Evolutionary conservation across 2,797 vertebrate genomes (phyloP).

Genomic region (Hypotaenidia philippensis): DNA sequence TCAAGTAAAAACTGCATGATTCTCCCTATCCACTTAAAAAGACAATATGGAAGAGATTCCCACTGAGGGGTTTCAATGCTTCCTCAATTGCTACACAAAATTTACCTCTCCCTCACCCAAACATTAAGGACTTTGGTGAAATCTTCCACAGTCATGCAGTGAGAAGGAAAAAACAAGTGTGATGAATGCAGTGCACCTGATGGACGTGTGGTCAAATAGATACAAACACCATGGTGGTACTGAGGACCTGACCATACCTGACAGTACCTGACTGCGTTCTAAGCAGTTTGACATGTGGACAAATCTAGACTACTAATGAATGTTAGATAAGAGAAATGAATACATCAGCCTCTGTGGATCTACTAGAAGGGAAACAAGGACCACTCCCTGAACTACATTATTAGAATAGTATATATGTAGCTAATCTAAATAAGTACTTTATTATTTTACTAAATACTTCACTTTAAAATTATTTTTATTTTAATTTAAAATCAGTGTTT

Average conservation of each 20-base stretch:
- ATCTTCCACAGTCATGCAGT: not conserved
- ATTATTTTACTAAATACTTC: not conserved
- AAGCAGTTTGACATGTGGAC: not conserved
- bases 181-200: not conserved
- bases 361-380: not conserved
- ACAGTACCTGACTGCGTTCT: not conserved
- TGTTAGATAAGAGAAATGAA: not conserved
- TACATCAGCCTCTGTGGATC: not conserved
- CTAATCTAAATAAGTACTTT: not conserved
- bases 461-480: too few relatives aligned
- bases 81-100: not conserved
- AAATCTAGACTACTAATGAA: not conserved
- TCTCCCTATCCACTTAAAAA: not conserved
- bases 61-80: not conserved
- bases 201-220: not conserved
- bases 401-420: not conserved
- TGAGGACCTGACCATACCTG: fast-evolving
- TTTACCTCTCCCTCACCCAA: not conserved
- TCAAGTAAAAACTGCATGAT: not conserved
- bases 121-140: not conserved
- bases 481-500: not conserved
- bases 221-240: not conserved
- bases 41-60: not conserved
- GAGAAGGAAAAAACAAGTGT: not conserved
- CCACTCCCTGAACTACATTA: not conserved